phyloP scores from a whole-genome alignment of 2,113 vertebrate genomes.

The Heliornis fulica region DNA sequence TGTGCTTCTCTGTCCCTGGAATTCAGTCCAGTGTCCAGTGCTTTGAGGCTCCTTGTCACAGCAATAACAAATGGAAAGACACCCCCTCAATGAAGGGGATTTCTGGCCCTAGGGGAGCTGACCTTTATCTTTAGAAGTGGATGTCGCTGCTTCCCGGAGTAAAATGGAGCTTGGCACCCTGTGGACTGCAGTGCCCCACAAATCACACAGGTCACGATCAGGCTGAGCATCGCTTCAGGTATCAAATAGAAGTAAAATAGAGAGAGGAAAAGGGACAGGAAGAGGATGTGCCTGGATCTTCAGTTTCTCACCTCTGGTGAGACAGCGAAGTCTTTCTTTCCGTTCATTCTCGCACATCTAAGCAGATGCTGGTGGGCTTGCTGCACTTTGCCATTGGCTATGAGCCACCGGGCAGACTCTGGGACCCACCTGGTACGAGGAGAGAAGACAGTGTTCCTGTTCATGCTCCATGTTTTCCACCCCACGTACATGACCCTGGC shows the following conservation, averaged over 20 bases:
- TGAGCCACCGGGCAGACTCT: conserved; percentile 90
- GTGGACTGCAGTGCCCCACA: neutral
- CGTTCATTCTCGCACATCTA: conserved; percentile 81
- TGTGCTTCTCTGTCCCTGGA: neutral
- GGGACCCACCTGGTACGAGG: conserved; percentile 83
- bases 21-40: neutral
- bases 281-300: neutral
- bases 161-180: neutral
- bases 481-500: neutral
- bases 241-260: neutral
- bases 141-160: neutral
- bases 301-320: conserved; percentile 33
- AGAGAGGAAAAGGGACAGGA: neutral
- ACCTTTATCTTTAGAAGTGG: neutral
- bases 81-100: neutral
- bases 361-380: conserved; percentile 80
- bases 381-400: conserved; percentile 77
- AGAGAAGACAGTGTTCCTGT: neutral
- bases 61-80: neutral
- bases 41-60: neutral
- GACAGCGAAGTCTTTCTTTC: conserved; percentile 46
- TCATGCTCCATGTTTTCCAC: neutral
- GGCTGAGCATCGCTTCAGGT: neutral
- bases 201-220: neutral
- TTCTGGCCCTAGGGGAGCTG: neutral